Conservation (phyloP, 2,797 vertebrate species). For the Diglossa cyanea region DNA sequence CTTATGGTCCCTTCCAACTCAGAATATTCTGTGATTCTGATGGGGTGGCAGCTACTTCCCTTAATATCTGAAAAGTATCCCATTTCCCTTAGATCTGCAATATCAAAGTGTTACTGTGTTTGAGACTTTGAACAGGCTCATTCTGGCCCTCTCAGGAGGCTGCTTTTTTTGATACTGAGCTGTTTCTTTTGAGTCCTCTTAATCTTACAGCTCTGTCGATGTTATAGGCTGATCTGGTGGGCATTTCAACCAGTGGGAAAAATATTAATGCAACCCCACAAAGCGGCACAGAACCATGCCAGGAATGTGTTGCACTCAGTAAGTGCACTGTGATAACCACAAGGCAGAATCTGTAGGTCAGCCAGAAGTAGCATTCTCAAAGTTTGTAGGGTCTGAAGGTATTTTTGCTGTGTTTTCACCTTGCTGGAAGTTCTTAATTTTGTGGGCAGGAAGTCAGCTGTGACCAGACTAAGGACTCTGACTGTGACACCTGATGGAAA, state of each 20-base stretch:
- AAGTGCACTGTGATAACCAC: neutral
- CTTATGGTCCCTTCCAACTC: neutral
- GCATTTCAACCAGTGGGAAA: neutral
- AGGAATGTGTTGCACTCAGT: neutral
- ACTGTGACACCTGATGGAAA: neutral
- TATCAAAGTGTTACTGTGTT: neutral
- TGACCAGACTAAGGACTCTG: neutral
- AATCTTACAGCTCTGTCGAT: neutral
- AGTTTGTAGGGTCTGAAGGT: neutral
- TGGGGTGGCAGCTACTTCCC: neutral
- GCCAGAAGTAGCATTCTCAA: neutral
- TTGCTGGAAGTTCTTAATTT: neutral
- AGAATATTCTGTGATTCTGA: neutral
- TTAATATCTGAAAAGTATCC: neutral
- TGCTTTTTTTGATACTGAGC: neutral
- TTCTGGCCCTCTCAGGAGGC: neutral
- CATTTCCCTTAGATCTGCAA: neutral
- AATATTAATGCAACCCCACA: neutral
- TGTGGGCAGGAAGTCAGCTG: neutral
- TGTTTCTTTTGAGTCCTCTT: neutral
- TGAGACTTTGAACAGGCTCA: neutral
- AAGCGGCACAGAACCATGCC: neutral
- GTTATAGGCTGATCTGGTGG: neutral
- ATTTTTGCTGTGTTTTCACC: neutral
- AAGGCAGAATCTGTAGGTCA: neutral